phyloP scores from a whole-genome alignment of 2,888 invertebrate species.

The Monopis laevigella region DNA sequence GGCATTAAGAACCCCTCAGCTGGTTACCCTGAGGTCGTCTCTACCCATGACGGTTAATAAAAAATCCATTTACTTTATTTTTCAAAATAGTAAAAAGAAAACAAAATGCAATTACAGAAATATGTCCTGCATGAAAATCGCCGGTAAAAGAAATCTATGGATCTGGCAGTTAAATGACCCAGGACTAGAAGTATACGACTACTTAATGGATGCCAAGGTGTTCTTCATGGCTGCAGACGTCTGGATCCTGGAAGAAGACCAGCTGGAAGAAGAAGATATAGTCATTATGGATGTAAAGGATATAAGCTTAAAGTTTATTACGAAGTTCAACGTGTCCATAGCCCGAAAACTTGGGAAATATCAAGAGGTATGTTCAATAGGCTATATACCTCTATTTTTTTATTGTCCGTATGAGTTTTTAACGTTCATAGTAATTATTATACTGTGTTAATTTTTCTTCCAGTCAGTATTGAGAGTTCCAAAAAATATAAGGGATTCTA shows the following conservation, averaged over 20 bases:
- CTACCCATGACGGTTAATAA: too few relatives aligned
- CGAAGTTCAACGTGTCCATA: slow-evolving; percentile 72
- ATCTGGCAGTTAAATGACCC: slow-evolving; percentile 57
- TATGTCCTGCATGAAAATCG: slow-evolving; percentile 32
- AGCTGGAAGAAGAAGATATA: slow-evolving; percentile 35
- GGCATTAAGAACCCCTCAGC: too few relatives aligned
- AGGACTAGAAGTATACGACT: slow-evolving; percentile 45
- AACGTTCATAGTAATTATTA: too few relatives aligned
- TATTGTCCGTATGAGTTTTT: too few relatives aligned
- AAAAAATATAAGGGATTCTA: too few relatives aligned
- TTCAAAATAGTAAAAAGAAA: too few relatives aligned
- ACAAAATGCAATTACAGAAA: slow-evolving; percentile 32
- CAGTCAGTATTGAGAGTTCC: too few relatives aligned
- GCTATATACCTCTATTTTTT: too few relatives aligned
- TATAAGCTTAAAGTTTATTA: slow-evolving; percentile 43
- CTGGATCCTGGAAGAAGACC: slow-evolving; percentile 32
- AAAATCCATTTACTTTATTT: too few relatives aligned
- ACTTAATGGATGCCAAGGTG: slow-evolving; percentile 36
- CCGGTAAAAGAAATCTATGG: slow-evolving; percentile 39
- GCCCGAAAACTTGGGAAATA: slow-evolving; percentile 71
- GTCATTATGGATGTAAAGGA: slow-evolving; percentile 48
- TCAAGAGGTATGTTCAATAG: slow-evolving; percentile 70
- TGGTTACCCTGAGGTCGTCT: too few relatives aligned
- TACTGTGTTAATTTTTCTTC: too few relatives aligned
- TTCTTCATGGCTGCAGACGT: slow-evolving; percentile 42